phyloP scores from a whole-genome alignment of 2,113 vertebrate genomes.

The Cottus gobio region DNA sequence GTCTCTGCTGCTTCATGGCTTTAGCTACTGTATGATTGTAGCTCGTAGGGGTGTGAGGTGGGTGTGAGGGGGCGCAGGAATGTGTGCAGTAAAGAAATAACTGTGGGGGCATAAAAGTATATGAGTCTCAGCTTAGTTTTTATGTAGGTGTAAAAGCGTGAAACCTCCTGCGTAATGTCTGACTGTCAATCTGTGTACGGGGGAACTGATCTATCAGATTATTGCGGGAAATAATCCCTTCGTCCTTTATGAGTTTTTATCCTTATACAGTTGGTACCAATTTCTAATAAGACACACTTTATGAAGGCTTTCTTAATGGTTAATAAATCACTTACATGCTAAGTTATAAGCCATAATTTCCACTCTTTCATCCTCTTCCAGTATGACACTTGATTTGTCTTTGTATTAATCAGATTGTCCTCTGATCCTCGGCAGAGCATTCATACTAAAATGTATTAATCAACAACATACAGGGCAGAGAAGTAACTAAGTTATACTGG shows the following conservation, averaged over 20 bases:
- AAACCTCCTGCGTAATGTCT: conserved; percentile 1
- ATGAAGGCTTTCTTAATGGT: neutral
- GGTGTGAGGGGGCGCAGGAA: conserved; percentile 54
- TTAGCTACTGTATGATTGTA: conserved; percentile 46
- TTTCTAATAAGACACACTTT: conserved; percentile 19
- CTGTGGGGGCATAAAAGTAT: conserved; percentile 11
- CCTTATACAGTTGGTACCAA: neutral
- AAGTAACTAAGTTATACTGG: neutral
- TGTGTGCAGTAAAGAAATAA: conserved; percentile 42
- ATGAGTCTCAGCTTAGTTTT: conserved; percentile 48
- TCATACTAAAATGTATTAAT: neutral
- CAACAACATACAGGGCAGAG: neutral
- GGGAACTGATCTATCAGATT: neutral
- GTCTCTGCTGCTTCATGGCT: conserved; percentile 56
- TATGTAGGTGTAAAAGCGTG: conserved; percentile 3
- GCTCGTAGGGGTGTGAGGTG: conserved; percentile 60
- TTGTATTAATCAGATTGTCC: neutral
- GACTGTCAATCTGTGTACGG: conserved; percentile 9
- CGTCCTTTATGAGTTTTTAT: neutral
- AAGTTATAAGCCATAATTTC: neutral
- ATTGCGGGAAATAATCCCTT: neutral
- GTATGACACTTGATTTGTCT: neutral
- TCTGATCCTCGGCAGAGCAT: neutral
- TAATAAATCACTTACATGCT: neutral
- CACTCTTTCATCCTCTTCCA: neutral